Evolutionary conservation across 1,140 invertebrate species (phyloP), one percentile per base, ranked within the genome.

Genomic region (Choristoneura fumiferana): DNA sequence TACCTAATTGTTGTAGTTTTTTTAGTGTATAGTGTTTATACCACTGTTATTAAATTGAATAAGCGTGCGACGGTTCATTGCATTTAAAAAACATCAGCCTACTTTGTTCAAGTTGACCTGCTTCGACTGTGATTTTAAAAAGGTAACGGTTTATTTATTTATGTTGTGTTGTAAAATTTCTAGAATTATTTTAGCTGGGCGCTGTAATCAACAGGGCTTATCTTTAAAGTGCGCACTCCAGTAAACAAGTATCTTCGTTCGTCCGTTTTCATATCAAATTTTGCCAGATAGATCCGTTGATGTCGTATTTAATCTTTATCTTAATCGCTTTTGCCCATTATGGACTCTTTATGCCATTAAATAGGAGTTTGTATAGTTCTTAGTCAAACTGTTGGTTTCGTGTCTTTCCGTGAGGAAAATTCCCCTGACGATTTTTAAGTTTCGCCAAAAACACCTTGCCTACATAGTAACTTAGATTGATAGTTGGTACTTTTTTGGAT

Each of bases 61-160:
- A 67, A 67, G 18, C 60, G 71, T 75, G 73, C 67, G 61, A 64
- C 75, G 72, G 71, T 81, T 34, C 74, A 64, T 68, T 72, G 60
- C 71, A 70, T 73, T 71, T 62, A 69, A 71, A n/a, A n/a, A 69
- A 36, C 69, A 69, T 70, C 70, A 75, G 76, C 74, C 71, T 82
- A 84, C 76, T 78, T 85, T 80, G 79, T 87, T 84, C 82, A 76
- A 80, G 81, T 76, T 74, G 77, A 80, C 78, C 73, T 82, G 81
- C 65, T 69, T 77, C 63, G 63, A 75, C 74, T 76, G 76, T 76
- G 80, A 70, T 82, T 83, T 82, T 80, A 75, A 76, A 82, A 87
- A 84, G 84, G 84, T 87, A 87, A 87, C 78, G 78, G 81, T 79
- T 83, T 71, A 68, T 67, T 71, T 60, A 58, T 58, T 69, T 56